Evolutionary conservation across 1,140 invertebrate species (phyloP).

Genomic region (Tetramorium simillimum): DNA sequence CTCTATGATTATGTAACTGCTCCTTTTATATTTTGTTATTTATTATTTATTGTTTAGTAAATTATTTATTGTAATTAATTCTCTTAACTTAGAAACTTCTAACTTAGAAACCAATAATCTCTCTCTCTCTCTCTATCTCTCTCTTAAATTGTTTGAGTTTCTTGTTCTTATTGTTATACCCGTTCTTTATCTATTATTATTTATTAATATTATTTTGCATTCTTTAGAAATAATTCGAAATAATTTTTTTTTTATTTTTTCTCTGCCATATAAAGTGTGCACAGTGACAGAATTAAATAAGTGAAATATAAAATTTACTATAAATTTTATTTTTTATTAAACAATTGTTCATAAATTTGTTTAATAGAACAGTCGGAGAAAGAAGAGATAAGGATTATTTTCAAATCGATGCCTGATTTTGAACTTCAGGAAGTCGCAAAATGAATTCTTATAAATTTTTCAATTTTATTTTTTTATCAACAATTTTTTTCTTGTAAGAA

Average conservation of each 20-base stretch:
- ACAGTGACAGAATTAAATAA: background rate
- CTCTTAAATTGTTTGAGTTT: background rate
- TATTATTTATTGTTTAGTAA: no score
- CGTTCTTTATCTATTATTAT: background rate
- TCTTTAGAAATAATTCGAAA: background rate
- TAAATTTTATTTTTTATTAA: background rate
- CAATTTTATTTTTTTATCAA: background rate
- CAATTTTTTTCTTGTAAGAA: constrained; percentile 5
- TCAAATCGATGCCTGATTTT: background rate
- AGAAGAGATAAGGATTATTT: background rate
- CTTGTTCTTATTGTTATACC: background rate
- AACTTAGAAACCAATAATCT: no score
- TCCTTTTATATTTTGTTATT: no score
- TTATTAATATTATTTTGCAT: background rate
- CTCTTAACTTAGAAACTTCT: no score
- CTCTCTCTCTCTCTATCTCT: no score
- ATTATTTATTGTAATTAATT: no score
- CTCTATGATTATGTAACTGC: no score
- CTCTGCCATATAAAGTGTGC: background rate
- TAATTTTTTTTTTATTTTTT: background rate
- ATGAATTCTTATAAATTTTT: constrained; percentile 13
- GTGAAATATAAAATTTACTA: background rate
- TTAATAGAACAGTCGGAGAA: background rate
- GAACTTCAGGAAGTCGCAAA: background rate
- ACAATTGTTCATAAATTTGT: background rate